Base-by-base conservation (phyloP, 1,140 invertebrate species). In the Aphelenchoides besseyi region DNA sequence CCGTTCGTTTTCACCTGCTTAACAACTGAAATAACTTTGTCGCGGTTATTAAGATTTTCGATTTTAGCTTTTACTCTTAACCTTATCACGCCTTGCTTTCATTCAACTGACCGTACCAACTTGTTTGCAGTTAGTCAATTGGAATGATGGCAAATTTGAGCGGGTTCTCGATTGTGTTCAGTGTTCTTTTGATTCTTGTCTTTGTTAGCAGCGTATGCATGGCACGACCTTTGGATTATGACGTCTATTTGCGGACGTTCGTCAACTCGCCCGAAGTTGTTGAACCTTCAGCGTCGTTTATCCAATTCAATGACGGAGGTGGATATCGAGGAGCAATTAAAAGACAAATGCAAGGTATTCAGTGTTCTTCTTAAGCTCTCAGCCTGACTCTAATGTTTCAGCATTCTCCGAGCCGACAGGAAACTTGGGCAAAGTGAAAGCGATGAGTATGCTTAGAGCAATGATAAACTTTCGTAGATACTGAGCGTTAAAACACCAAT, bases 401-500 rank as follows among this genome's bases (percentile, higher is more conserved):
- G 63, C 63, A 18, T 66, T 66, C 30, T 16, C 63, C 12, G 63
- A 66, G 16, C 63, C 63, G 2, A 18, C 63, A 28, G 36, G 23
- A 1, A 53, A 33, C 16, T 33, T n/a, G 18, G 55, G 26, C n/a
- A 66, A 66, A 66, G 16, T 16, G 12, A 16, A 35, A 2, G 36
- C 63, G n/a, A 61, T 36, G 59, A 36, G 26, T 3, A 66, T 66
- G 63, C n/a, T 66, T 16, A 18, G 48, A 53, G 35, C 63, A 23
- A 33, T 66, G 63, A 66, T 66, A 18, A 66, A 53, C 63, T 66
- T 66, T 16, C 63, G 63, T 23, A 23, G 55, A 59, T 59, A 59
- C 29, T 59, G 29, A 59, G 29, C 16, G 12, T 28, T 59, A 23
- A 16, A 59, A 1, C 16, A 12, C 3, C 28, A 59, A n/a, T 59